Evolutionary conservation across 2,797 vertebrate genomes (phyloP), one percentile per base, ranked within the genome.

Genomic region (Mormyrus hasselquistii): DNA sequence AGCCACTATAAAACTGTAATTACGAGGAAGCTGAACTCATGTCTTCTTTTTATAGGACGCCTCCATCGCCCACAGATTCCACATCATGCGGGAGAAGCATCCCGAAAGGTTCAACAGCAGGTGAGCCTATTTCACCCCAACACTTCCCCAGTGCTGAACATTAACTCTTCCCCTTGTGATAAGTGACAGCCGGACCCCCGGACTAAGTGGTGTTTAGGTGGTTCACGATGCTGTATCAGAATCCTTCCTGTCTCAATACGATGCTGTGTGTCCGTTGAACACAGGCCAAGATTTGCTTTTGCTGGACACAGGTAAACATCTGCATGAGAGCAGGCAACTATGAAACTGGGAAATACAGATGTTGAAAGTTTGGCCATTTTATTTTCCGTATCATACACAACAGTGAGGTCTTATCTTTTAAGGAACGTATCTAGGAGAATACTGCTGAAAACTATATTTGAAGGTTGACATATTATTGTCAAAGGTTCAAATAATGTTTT

Each of bases 101-200:
- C 97, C 97, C 16, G 97, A 98, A 94, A 97, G 97, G 92, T 98
- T 98, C 92, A 98, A 97, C 95, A 98, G 97, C 92, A 97, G 97
- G 97, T 98, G 95, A 92, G 96, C 62, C 62, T 88, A 53, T 57
- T 87, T 89, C 62, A 73, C 88, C 89, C 82, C 38, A 88, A 90
- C 92, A 91, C 89, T 88, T 91, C 85, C 87, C 47, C 88, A 91
- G 89, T 86, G 88, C 89, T 91, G 91, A 90, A 90, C 90, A 87
- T 90, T 90, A 91, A 91, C 90, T 90, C 89, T 52, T 88, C 86
- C 88, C 34, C 86, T 87, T 88, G 88, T 89, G 90, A 91, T 52
- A 62, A 87, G 87, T 92, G 87, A 84, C 89, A 92, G 41, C 83
- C 89, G 53, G 88, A 89, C 88, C 91, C 91, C 90, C 91, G 89